phyloP scores from a whole-genome alignment of 2,888 invertebrate genomes.

The Drosophila acutilabella region DNA sequence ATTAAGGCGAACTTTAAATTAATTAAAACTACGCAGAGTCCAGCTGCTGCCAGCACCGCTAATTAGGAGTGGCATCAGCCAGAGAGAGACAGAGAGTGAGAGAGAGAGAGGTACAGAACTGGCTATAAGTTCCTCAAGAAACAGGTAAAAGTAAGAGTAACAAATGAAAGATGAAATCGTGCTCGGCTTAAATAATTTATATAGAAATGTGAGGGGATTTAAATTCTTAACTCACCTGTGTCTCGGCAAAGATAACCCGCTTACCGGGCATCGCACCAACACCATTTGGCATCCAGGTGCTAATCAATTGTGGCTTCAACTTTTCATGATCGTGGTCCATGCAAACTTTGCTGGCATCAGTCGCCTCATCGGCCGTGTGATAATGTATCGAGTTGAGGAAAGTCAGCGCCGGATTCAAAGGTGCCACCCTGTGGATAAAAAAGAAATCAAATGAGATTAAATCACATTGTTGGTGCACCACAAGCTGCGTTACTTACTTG shows the following conservation, averaged over 20 bases:
- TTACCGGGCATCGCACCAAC: constrained; percentile 93
- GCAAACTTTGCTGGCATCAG: constrained; percentile 89
- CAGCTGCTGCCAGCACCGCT: constrained; percentile 75
- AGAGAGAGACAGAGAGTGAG: neutral
- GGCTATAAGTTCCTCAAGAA: neutral
- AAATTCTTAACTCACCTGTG: constrained; percentile 88
- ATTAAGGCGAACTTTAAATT: constrained; percentile 83
- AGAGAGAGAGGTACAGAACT: neutral
- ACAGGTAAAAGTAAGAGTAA: neutral
- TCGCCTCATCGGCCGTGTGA: constrained; percentile 84
- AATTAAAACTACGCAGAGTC: constrained; percentile 81
- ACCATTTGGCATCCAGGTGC: constrained; percentile 96
- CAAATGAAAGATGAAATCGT: neutral
- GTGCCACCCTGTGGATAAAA: constrained; percentile 76
- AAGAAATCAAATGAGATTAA: neutral
- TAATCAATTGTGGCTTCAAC: constrained; percentile 93
- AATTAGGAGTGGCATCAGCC: constrained; percentile 67
- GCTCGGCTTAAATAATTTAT: no score
- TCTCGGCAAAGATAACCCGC: constrained; percentile 95
- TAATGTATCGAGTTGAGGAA: constrained; percentile 85
- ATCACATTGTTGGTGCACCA: neutral
- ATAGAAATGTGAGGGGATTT: no score
- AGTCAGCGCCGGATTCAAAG: constrained; percentile 84
- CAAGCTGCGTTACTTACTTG: constrained; percentile 77
- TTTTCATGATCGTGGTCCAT: constrained; percentile 94